Base-by-base conservation (phyloP, 2,888 invertebrate genomes). In the Hyles lineata region DNA sequence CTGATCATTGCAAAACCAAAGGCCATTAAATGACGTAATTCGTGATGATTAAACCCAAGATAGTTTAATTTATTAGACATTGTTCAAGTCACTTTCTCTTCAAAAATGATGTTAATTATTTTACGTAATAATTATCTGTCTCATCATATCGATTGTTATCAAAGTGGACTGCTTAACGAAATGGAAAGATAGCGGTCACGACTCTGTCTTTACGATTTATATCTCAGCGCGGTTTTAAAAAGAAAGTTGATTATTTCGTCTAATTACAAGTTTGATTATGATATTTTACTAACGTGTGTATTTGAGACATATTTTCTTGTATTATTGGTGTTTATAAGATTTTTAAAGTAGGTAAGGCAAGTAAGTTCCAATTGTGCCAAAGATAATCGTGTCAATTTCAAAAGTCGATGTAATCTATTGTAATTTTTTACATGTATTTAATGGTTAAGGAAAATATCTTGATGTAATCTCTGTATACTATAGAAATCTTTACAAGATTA, bases 71-170 rank as follows among this genome's bases (percentile, higher is more conserved):
- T 55, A 55, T n/a, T 15, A 55, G 55, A 2, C 55, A 55, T 55
- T 55, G 17, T 55, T n/a, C 15, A 5, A 23, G 43, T 17, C 11
- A 23, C 43, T 67, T 67, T 67, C 67, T 67, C 67, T 43, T 63
- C 23, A 23, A 67, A 67, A 67, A 67, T 15, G 9, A 43, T 67
- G 23, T 67, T 67, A 43, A 50, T 67, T 50, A 23, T 21, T 63
- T 43, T 43, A 67, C 60, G 61, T 62, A 70, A 73, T 15, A 43
- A 35, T 61, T 67, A 21, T 17, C 50, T 50, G 25, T 50, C 67
- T 67, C 67, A 43, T 67, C 67, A 67, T 23, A 67, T 67, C 23
- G 67, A 67, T 67, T 50, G 67, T 43, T 67, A 67, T 67, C 67
- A 15, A 67, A 43, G 17, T 67, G 23, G 50, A 17, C 50, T 23